Evolutionary conservation across 1,140 invertebrate species (phyloP).

Genomic region (Stegodyphus mimosarum): DNA sequence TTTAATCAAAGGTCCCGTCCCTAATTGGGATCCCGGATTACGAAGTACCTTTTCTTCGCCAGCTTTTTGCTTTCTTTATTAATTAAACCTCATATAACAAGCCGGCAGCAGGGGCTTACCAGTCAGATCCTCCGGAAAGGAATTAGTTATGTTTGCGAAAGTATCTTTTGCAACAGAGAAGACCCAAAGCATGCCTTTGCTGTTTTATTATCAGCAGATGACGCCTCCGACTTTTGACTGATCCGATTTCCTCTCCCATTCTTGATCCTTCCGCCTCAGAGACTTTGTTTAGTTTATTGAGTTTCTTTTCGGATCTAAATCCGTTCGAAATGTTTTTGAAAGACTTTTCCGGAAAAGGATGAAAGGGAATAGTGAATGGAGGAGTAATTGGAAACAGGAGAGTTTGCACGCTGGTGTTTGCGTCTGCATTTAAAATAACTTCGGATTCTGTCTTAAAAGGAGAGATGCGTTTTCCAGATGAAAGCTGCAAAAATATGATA

Average conservation of each 20-base stretch:
- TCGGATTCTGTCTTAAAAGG: too few species aligned
- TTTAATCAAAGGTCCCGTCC: slow-evolving; percentile 51
- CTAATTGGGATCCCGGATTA: slow-evolving; percentile 53
- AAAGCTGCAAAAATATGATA: too few species aligned
- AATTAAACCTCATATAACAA: slow-evolving; percentile 36
- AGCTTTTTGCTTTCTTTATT: slow-evolving; percentile 39
- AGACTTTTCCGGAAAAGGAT: too few species aligned
- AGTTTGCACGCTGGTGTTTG: neutral
- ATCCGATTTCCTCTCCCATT: slow-evolving; percentile 35
- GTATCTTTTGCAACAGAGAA: slow-evolving; percentile 7
- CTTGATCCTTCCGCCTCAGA: neutral
- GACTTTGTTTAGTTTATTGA: slow-evolving; percentile 32
- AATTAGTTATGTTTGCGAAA: slow-evolving; percentile 54
- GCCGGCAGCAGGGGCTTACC: neutral
- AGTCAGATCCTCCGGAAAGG: slow-evolving; percentile 26
- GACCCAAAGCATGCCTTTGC: slow-evolving; percentile 11
- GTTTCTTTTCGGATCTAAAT: slow-evolving; percentile 26
- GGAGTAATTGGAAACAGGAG: slow-evolving; percentile 9
- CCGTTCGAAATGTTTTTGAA: slow-evolving; percentile 4
- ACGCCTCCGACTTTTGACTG: slow-evolving; percentile 16
- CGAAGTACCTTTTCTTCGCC: slow-evolving; percentile 36
- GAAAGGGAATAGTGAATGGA: slow-evolving; percentile 24
- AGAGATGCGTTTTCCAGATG: too few species aligned
- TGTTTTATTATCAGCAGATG: slow-evolving; percentile 29
- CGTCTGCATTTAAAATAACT: slow-evolving; percentile 24